Conservation (phyloP, 2,113 vertebrate species). For the Atractosteus spatula region DNA sequence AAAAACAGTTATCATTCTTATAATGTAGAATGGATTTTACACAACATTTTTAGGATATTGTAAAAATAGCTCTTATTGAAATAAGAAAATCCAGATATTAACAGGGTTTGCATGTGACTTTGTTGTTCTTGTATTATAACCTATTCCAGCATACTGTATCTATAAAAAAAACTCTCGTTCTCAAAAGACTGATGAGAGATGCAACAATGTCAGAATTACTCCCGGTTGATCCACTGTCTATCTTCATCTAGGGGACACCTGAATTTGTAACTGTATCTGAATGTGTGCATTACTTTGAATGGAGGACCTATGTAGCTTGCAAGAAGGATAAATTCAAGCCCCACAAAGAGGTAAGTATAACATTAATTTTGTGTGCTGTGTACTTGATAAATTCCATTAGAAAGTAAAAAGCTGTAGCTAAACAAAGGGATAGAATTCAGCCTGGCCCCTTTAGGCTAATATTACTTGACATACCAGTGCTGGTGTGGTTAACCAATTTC, state of each 20-base stretch:
- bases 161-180: neutral
- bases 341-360: slow-evolving; percentile 80
- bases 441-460: too few relatives aligned
- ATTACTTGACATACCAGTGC: too few relatives aligned
- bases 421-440: too few relatives aligned
- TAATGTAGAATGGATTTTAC: too few relatives aligned
- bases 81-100: neutral
- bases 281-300: slow-evolving; percentile 93
- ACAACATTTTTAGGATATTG: too few relatives aligned
- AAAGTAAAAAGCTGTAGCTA: too few relatives aligned
- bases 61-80: too few relatives aligned
- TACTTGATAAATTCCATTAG: too few relatives aligned
- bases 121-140: neutral
- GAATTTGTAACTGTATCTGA: slow-evolving; percentile 83
- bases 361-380: too few relatives aligned
- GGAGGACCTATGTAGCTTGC: slow-evolving; percentile 85
- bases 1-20: too few relatives aligned
- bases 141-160: neutral
- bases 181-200: neutral
- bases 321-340: slow-evolving; percentile 84
- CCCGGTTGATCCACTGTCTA: neutral
- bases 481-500: too few relatives aligned
- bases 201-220: neutral
- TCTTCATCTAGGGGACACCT: slow-evolving; percentile 77
- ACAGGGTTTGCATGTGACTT: neutral